phyloP scores from a whole-genome alignment of 2,113 vertebrate species.

The Sander vitreus region DNA sequence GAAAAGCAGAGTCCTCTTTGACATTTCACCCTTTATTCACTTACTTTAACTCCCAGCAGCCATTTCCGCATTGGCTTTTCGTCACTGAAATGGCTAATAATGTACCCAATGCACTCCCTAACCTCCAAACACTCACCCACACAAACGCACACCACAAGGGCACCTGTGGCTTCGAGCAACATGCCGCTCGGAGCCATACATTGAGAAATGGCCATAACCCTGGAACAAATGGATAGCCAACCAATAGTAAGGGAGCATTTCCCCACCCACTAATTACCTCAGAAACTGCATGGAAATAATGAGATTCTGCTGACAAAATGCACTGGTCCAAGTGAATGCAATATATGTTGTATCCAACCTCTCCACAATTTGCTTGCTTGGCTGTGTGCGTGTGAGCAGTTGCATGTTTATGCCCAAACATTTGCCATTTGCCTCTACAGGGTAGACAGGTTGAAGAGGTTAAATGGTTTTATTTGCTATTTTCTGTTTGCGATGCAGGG shows the following conservation, averaged over 20 bases:
- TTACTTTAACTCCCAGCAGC: conserved; percentile 36
- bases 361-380: conserved; percentile 8
- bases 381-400: conserved; percentile 10
- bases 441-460: conserved; percentile 60
- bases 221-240: conserved; percentile 60
- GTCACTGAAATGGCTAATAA: conserved; percentile 38
- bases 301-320: conserved; percentile 57
- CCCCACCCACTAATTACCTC: conserved; percentile 55
- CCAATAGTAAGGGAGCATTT: conserved; percentile 45
- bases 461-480: conserved; percentile 72
- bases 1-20: conserved; percentile 29
- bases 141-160: conserved; percentile 20
- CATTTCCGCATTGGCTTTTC: conserved; percentile 30
- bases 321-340: conserved; percentile 28
- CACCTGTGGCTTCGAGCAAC: too few relatives aligned
- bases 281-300: conserved; percentile 63
- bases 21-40: conserved; percentile 32
- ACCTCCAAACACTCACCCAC: not conserved
- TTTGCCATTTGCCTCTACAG: conserved; percentile 56
- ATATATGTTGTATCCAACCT: conserved; percentile 16
- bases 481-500: conserved; percentile 52
- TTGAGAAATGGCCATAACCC: conserved; percentile 52
- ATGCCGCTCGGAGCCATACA: conserved; percentile 30
- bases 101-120: not conserved
- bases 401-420: conserved; percentile 21